These are phyloP conservation scores for Aphrocallistes beatrix DNA, from an alignment of 37 sponge, comb jelly and placozoan species.

Conservation along the genomic window DNA sequence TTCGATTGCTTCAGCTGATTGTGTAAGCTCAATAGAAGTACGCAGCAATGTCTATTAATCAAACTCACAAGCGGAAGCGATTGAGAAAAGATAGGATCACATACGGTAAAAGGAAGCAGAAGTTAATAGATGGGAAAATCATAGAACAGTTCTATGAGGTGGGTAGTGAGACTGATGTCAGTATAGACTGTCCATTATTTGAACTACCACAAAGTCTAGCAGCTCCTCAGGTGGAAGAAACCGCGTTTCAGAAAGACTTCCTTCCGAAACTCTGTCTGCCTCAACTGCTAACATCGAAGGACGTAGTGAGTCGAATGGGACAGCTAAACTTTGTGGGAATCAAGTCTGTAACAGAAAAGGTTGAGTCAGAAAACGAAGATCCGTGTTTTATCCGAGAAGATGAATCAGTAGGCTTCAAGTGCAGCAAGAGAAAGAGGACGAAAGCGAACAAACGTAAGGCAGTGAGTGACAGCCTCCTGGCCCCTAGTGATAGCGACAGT, in stretches of 20 bases:
- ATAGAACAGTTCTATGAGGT: slow-evolving; percentile 12
- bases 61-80: neutral
- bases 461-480: neutral
- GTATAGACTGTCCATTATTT: neutral
- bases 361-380: neutral
- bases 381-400: neutral
- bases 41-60: neutral
- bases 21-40: too few species aligned
- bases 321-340: neutral
- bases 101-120: neutral
- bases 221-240: neutral
- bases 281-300: neutral
- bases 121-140: neutral
- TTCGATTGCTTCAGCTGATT: too few species aligned
- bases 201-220: neutral
- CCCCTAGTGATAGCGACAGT: neutral
- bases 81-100: neutral
- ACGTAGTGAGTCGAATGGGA: neutral
- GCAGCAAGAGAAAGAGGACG: neutral
- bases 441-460: slow-evolving; percentile 13
- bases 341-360: neutral
- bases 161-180: slow-evolving; percentile 1
- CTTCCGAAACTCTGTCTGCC: neutral
- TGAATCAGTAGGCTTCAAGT: neutral
- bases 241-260: neutral